Percentiles rank a stretch among this genome's conserved stretches.
Evolutionary conservation across 2,113 vertebrate species (phyloP).

Genomic region (Rhinogobius similis): DNA sequence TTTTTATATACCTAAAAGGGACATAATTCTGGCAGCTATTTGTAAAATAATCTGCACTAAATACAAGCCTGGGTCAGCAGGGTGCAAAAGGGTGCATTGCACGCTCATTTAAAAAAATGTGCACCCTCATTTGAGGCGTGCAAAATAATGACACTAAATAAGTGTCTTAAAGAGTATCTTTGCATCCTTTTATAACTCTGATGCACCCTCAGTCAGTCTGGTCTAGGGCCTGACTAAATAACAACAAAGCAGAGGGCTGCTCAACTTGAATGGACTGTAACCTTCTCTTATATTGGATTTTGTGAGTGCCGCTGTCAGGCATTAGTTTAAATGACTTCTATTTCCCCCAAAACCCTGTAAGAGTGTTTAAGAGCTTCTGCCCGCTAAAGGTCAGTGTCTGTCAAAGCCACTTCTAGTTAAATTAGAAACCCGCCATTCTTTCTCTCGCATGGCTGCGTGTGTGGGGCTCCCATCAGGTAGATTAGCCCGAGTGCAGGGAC

Average conservation of each 20-base stretch:
- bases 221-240: no score
- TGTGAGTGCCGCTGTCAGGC: conserved; percentile 37
- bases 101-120: no score
- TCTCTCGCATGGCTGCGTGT: conserved; percentile 41
- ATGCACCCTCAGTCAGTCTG: no score
- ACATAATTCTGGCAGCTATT: no score
- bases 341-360: conserved; percentile 53
- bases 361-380: conserved; percentile 59
- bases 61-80: no score
- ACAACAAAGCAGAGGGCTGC: conserved; percentile 9
- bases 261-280: conserved; percentile 52
- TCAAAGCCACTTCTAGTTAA: conserved; percentile 66
- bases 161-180: no score
- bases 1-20: no score
- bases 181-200: no score
- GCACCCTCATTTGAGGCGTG: no score
- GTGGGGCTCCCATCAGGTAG: conserved; percentile 55
- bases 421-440: conserved; percentile 61
- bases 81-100: no score
- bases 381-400: conserved; percentile 60
- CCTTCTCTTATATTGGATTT: conserved; percentile 61
- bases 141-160: no score
- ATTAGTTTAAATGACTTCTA: conserved; percentile 62
- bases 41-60: conserved; percentile 1
- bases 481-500: conserved; percentile 50